Evolutionary conservation across 2,113 vertebrate genomes (phyloP).

Genomic region (Stercorarius parasiticus): DNA sequence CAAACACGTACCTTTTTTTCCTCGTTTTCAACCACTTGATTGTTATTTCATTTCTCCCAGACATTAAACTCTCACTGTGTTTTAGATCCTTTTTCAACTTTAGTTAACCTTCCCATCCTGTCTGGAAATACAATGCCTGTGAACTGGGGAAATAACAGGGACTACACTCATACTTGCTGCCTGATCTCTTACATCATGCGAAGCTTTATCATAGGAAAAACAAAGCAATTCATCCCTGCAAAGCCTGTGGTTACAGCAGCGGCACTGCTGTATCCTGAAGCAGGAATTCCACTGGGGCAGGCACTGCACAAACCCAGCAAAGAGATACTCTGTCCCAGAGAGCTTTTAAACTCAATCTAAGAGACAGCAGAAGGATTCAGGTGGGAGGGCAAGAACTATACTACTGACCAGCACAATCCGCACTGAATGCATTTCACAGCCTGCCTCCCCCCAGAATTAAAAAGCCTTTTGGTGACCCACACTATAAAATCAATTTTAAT

Average conservation of each 20-base stretch:
- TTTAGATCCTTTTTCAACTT: conserved; percentile 39
- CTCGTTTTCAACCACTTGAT: background rate
- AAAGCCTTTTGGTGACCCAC: background rate
- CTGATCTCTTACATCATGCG: conserved; percentile 1
- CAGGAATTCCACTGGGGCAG: background rate
- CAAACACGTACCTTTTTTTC: background rate
- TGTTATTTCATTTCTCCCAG: conserved; percentile 23
- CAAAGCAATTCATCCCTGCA: background rate
- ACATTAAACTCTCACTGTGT: background rate
- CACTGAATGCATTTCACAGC: background rate
- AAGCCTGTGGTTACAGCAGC: background rate
- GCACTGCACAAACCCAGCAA: background rate
- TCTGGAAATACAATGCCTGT: conserved; percentile 29
- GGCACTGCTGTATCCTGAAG: background rate
- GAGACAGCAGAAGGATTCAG: background rate
- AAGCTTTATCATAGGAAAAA: background rate
- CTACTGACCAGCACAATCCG: background rate
- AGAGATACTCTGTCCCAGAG: background rate
- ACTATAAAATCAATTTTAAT: background rate
- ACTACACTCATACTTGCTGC: conserved; percentile 3
- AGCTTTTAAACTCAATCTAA: background rate
- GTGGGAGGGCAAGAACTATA: background rate
- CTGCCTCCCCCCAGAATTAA: background rate
- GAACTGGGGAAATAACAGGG: conserved; percentile 31
- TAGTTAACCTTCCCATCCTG: conserved; percentile 38